A percentile compares a stretch with the other conserved stretches of the same genome.
Conservation (phyloP, 2,113 vertebrate genomes). For the Cyprinodon variegatus region DNA sequence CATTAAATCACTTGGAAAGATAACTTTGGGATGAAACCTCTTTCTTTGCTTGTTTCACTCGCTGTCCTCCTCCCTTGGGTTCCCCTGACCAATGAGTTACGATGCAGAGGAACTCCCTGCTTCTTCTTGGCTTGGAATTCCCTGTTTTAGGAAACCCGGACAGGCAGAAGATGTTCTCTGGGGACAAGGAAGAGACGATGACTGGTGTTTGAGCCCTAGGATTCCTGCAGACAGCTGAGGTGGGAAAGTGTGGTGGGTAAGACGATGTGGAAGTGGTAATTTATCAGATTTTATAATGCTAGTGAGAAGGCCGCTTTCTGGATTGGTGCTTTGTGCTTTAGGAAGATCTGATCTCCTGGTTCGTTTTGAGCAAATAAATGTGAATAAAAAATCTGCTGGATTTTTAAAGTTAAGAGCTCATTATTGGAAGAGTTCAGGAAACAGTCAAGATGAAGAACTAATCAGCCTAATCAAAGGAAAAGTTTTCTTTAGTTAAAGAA, state of each 20-base stretch:
- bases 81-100: conserved; percentile 33
- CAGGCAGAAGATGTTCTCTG: background rate
- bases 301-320: background rate
- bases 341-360: too few relatives aligned
- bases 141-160: conserved; percentile 29
- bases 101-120: conserved; percentile 6
- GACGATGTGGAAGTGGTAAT: background rate
- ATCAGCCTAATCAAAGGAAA: too few relatives aligned
- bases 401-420: too few relatives aligned
- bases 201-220: background rate
- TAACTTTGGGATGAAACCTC: background rate
- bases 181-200: background rate
- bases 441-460: too few relatives aligned
- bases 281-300: background rate
- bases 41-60: conserved; percentile 18
- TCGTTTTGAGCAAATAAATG: too few relatives aligned
- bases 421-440: too few relatives aligned
- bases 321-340: too few relatives aligned
- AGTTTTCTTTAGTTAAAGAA: too few relatives aligned
- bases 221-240: conserved; percentile 6
- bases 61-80: conserved; percentile 11
- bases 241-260: background rate
- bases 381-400: too few relatives aligned
- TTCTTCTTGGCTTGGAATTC: conserved; percentile 34
- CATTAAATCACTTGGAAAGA: background rate